Evolutionary conservation across 2,888 invertebrate species (phyloP).

Genomic region (Andricus quercusramuli): DNA sequence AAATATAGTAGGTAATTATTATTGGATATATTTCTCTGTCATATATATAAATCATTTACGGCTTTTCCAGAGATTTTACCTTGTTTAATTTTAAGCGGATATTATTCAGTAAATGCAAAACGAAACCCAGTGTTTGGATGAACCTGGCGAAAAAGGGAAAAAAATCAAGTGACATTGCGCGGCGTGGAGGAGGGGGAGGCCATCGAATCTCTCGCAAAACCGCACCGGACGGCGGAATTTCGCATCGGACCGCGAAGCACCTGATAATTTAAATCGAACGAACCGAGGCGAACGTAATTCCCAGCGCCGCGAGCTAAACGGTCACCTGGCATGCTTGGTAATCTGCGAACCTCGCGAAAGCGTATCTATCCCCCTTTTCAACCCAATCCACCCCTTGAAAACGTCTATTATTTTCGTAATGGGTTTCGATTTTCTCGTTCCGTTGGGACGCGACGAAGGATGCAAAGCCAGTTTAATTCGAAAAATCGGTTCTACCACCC

Average conservation of each 20-base stretch:
- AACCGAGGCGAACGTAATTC: slow-evolving; percentile 61
- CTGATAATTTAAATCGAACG: slow-evolving; percentile 68
- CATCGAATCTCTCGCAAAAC: slow-evolving; percentile 44
- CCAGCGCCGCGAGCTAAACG: slow-evolving; percentile 58
- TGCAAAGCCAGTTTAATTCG: slow-evolving; percentile 34
- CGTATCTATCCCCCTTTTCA: slow-evolving; percentile 51
- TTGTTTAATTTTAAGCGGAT: background rate
- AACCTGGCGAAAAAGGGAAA: slow-evolving; percentile 22
- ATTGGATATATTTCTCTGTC: too few species aligned
- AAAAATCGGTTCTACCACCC: slow-evolving; percentile 23
- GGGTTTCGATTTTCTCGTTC: slow-evolving; percentile 59
- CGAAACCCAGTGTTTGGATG: background rate
- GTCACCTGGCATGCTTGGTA: slow-evolving; percentile 59
- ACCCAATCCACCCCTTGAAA: slow-evolving; percentile 51
- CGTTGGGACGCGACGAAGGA: slow-evolving; percentile 46
- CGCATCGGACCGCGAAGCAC: slow-evolving; percentile 56
- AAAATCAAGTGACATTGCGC: slow-evolving; percentile 41
- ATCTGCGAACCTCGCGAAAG: slow-evolving; percentile 59
- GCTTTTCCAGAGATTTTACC: background rate
- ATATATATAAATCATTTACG: background rate
- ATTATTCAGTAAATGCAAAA: background rate
- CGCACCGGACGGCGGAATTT: slow-evolving; percentile 55
- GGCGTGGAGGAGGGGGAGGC: slow-evolving; percentile 44
- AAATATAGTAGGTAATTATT: too few species aligned
- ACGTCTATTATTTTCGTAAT: slow-evolving; percentile 62